Percentiles rank a stretch among this genome's conserved stretches.
phyloP scores from a whole-genome alignment of 2,113 vertebrate species.

The Phalacrocorax pelagicus region DNA sequence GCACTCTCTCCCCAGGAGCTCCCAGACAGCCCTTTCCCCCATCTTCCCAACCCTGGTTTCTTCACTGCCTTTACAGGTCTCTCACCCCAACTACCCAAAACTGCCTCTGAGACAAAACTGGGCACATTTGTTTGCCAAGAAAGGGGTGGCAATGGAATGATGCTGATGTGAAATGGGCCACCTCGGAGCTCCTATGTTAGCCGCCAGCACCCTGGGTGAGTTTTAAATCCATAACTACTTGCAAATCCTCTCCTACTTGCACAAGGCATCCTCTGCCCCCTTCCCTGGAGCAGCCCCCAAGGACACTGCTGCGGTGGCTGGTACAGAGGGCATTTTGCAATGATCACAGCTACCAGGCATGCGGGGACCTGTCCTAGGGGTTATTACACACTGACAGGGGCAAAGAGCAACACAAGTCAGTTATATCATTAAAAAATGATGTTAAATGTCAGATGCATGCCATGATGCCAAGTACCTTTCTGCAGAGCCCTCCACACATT shows the following conservation, averaged over 20 bases:
- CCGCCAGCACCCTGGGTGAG: not conserved
- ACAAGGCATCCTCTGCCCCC: not conserved
- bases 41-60: not conserved
- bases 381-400: not conserved
- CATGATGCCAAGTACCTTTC: not conserved
- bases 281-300: not conserved
- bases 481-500: not conserved
- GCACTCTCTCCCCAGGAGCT: not conserved
- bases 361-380: not conserved
- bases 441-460: not conserved
- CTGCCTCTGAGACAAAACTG: not conserved
- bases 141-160: not conserved
- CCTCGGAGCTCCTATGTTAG: not conserved
- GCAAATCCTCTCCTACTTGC: not conserved
- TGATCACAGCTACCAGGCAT: rapidly evolving
- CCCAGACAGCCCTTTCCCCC: not conserved
- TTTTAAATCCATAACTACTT: not conserved
- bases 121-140: not conserved
- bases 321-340: not conserved
- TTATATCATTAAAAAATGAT: not conserved
- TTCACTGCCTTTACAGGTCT: not conserved
- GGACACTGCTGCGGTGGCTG: rapidly evolving
- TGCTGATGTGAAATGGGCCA: not conserved
- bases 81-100: not conserved
- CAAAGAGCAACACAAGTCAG: not conserved